phyloP scores from a whole-genome alignment of 2,888 invertebrate species.

The Tipula confusa region DNA sequence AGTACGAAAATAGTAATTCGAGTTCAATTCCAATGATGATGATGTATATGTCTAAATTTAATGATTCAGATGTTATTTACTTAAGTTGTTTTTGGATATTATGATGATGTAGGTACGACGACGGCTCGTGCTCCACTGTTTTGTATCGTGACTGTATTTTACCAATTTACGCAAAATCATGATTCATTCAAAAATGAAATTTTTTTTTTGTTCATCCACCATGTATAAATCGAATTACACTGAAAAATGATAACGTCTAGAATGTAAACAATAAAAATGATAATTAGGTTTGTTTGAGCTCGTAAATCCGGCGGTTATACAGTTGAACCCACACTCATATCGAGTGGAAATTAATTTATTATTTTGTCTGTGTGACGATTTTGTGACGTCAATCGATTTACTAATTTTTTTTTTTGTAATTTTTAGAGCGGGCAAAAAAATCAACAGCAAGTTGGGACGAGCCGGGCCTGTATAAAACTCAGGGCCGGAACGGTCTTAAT shows the following conservation, averaged over 20 bases:
- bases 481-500: conserved; percentile 54
- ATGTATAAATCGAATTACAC: background rate
- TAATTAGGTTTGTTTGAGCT: background rate
- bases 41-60: too few species aligned
- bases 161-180: background rate
- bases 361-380: background rate
- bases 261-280: conserved; percentile 3
- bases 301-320: background rate
- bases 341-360: background rate
- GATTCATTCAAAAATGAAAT: background rate
- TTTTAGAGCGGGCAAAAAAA: conserved; percentile 71
- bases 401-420: conserved; percentile 35
- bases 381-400: conserved; percentile 28
- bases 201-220: background rate
- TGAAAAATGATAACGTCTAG: background rate
- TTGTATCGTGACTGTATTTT: background rate
- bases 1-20: background rate
- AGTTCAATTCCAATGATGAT: background rate
- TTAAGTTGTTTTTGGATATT: too few species aligned
- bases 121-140: background rate
- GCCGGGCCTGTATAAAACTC: conserved; percentile 57
- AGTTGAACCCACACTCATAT: background rate
- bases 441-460: conserved; percentile 60
- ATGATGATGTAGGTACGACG: too few species aligned
- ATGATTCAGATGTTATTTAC: background rate